Percentiles rank a stretch among this genome's conserved stretches.
Evolutionary conservation across 2,113 vertebrate genomes (phyloP).

Genomic region (Rattus norvegicus): GRCr8 NC_086032.1:61775001-61775500

Average conservation of each 20-base stretch:
- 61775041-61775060: constrained; percentile 32
- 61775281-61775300: neutral
- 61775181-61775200: neutral
- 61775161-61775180: neutral
- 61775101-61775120: constrained; percentile 1
- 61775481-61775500: neutral
- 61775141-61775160: constrained; percentile 2
- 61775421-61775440: neutral
- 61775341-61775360: too few species aligned
- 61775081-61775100: neutral
- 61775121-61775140: neutral
- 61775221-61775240: neutral
- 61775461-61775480: neutral
- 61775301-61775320: too few species aligned
- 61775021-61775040: constrained; percentile 38
- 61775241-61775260: neutral
- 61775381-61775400: neutral
- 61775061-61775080: neutral
- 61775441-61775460: neutral
- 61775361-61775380: neutral
- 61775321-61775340: neutral
- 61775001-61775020: neutral
- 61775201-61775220: neutral
- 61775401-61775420: neutral
- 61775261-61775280: neutral